These are phyloP conservation scores for Tipula lateralis DNA, from an alignment of 2,888 invertebrate genomes.

Conservation along the genomic window DNA sequence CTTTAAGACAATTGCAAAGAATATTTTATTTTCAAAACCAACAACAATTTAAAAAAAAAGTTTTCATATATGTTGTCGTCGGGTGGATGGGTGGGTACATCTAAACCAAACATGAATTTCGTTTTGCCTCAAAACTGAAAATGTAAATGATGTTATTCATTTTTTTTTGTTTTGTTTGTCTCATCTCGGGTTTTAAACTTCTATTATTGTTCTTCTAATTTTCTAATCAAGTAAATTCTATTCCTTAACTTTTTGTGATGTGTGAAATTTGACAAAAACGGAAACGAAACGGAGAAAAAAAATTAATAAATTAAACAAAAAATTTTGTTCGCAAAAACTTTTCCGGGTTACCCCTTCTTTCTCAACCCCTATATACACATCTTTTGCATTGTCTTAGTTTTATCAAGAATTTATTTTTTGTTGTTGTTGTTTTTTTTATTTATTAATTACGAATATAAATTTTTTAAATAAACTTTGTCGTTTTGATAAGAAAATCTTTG, in stretches of 20 bases:
- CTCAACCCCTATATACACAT: neutral
- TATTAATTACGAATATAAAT: conserved; percentile 6
- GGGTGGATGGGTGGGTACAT: too few species aligned
- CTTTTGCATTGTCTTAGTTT: neutral
- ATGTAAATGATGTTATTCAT: neutral
- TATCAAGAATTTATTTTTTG: neutral
- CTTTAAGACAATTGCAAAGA: neutral
- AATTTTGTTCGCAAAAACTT: neutral
- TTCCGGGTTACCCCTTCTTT: neutral
- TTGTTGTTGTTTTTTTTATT: neutral
- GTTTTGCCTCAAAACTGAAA: neutral
- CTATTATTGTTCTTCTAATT: neutral
- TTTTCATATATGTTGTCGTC: neutral
- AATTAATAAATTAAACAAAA: neutral
- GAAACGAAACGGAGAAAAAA: neutral
- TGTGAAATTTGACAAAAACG: conserved; percentile 6
- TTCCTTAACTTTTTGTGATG: conserved; percentile 11
- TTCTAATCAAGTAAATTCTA: conserved; percentile 6
- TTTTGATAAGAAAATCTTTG: neutral
- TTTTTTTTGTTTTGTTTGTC: neutral
- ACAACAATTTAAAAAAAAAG: neutral
- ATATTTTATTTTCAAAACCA: neutral
- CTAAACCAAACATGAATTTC: neutral
- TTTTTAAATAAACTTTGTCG: conserved; percentile 24
- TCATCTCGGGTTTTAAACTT: neutral